Base-by-base conservation (phyloP, 2,113 vertebrate genomes). In the Neolamprologus falcicula region DNA sequence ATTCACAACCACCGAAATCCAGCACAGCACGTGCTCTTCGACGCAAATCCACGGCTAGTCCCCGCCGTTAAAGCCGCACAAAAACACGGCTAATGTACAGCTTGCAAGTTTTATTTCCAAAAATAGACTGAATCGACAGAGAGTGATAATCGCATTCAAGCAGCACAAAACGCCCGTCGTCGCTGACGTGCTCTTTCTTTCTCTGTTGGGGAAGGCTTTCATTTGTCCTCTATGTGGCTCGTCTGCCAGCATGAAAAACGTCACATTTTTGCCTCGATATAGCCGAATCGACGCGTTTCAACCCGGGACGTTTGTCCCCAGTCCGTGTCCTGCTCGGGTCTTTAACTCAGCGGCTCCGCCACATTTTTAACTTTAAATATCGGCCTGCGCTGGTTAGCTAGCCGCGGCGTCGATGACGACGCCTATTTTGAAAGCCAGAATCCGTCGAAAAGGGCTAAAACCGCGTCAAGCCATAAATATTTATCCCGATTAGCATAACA, bases 401-500 rank as follows among this genome's bases (percentile, higher is more conserved):
- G 94, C 95, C 89, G 84, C 89, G 83, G 11, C 57, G 92, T 80
- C 91, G 90, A 54, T 93, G 93, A 89, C 90, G 93, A 89, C 90
- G 94, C 92, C 88, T 93, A 11, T 92, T 86, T 87, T 33, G 73
- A 78, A 90, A 93, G 59, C 82, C 45, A 10, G 86, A 92, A 92
- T 86, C 80, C 90, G 88, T 66, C 86, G 92, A 86, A 94, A 95
- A 93, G 71, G 76, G 89, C 91, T 47, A 55, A 79, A 88, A 85
- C 92, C 85, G 89, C 82, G 90, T 82, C 83, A 71, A 90, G 88
- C 88, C 92, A 88, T 93, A 94, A 92, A 95, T 95, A 95, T 96
- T 96, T 96, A 95, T 96, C 96, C 88, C 93, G 91, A 96, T 96
- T 96, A 96, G 96, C 96, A 96, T 95, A 94, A 96, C 95, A 96